A percentile compares a stretch with the other conserved stretches of the same genome.
phyloP scores from a whole-genome alignment of 2,113 vertebrate genomes.

The Pristiophorus japonicus region DNA sequence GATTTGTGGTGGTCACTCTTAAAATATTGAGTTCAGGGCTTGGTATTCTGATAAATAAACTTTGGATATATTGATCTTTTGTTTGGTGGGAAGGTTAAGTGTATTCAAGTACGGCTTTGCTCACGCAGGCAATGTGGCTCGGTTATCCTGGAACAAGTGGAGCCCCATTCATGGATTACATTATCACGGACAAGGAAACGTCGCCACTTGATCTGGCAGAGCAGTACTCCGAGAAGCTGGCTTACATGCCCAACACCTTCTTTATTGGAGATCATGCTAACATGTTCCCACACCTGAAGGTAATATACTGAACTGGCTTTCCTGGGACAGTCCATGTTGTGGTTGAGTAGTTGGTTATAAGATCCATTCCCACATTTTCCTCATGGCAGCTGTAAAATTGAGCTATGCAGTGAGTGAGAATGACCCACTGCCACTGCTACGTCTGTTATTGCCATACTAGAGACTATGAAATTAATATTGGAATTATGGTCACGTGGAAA shows the following conservation, averaged over 20 bases:
- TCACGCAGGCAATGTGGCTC: conserved; percentile 86
- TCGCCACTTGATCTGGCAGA: conserved; percentile 89
- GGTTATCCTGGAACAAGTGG: conserved; percentile 97
- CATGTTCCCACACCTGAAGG: conserved; percentile 98
- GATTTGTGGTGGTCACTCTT: not conserved
- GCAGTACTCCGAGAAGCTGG: conserved; percentile 95
- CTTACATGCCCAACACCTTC: conserved; percentile 96
- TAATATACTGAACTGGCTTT: conserved; percentile 42
- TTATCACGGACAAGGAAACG: conserved; percentile 90
- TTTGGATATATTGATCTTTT: not conserved
- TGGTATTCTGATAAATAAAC: not conserved
- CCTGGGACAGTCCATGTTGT: not conserved
- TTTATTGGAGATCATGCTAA: conserved; percentile 98
- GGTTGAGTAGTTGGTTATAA: not conserved
- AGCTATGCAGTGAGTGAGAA: not conserved
- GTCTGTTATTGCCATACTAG: not conserved
- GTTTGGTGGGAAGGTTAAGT: not conserved
- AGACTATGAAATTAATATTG: not conserved
- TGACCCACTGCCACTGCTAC: not conserved
- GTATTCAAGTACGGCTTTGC: not conserved
- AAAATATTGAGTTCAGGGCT: not conserved
- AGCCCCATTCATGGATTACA: conserved; percentile 96
- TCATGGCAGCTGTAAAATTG: not conserved
- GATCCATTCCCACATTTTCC: not conserved
- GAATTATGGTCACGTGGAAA: too few species aligned